Percentiles rank a stretch among this genome's conserved stretches.
Evolutionary conservation across 2,888 invertebrate genomes (phyloP).

Genomic region (Seira sanloemensis): DNA sequence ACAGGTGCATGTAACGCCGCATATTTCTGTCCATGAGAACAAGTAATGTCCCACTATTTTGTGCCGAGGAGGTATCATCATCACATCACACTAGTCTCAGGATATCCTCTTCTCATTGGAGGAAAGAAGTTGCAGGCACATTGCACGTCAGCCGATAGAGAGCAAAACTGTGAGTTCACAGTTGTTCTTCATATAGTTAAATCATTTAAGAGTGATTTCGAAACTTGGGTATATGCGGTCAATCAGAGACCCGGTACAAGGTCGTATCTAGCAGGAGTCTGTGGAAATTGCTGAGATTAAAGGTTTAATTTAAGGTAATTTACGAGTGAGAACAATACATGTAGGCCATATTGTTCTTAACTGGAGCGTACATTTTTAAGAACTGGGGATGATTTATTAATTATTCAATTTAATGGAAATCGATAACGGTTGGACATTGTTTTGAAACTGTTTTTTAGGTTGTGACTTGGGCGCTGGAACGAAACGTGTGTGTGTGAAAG

Average conservation of each 20-base stretch:
- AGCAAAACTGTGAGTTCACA: constrained; percentile 6
- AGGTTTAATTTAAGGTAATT: neutral
- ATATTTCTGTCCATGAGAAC: neutral
- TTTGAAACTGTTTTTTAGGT: neutral
- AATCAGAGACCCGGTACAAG: neutral
- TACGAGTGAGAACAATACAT: neutral
- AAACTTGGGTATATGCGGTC: neutral
- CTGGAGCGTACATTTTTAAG: no score
- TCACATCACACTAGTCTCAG: neutral
- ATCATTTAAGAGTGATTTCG: neutral
- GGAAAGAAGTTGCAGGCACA: neutral
- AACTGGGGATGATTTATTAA: no score
- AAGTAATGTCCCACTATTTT: constrained; percentile 10
- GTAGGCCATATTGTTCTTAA: neutral
- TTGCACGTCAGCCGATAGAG: constrained; percentile 25
- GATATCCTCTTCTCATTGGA: neutral
- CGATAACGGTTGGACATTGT: neutral
- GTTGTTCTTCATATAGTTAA: neutral
- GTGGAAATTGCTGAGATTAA: neutral
- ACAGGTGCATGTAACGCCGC: constrained; percentile 45
- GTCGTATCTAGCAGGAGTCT: neutral
- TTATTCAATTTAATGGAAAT: neutral
- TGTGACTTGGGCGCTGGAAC: neutral
- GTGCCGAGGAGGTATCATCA: no score
- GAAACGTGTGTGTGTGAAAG: neutral